phyloP scores from a whole-genome alignment of 2,797 vertebrate genomes.

The Halcyon badia region DNA sequence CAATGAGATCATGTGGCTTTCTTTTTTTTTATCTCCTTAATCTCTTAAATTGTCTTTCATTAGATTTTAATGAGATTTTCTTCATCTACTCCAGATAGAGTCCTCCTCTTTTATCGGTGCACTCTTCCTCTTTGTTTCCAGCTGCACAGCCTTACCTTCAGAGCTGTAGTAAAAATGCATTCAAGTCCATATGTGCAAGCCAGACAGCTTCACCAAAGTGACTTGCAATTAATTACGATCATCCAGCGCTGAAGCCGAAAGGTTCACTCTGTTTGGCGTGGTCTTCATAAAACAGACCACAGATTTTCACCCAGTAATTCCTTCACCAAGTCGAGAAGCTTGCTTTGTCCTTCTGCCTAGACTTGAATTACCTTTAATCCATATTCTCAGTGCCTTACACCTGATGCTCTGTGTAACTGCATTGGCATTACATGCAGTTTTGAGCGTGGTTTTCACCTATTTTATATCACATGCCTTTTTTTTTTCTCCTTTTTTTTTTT shows the following conservation, averaged over 20 bases:
- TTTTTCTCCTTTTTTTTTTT: rapidly evolving
- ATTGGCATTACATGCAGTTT: not conserved
- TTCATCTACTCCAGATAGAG: not conserved
- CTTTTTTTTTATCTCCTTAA: constrained; percentile 20
- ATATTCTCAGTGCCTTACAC: not conserved
- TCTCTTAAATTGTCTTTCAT: constrained; percentile 29
- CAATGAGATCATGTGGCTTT: not conserved
- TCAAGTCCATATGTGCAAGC: not conserved
- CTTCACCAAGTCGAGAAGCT: not conserved
- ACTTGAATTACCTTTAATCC: not conserved
- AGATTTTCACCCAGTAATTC: not conserved
- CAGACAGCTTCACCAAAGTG: not conserved
- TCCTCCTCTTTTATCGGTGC: not conserved
- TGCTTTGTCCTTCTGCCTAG: not conserved
- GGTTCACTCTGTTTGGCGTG: not conserved
- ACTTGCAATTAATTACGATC: not conserved
- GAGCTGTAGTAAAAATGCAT: not conserved
- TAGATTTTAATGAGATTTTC: constrained; percentile 23
- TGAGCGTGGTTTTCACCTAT: not conserved
- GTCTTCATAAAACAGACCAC: not conserved
- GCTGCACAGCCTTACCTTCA: not conserved
- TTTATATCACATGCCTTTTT: rapidly evolving
- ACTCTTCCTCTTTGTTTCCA: not conserved
- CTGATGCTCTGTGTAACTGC: not conserved
- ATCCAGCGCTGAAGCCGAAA: not conserved